These are phyloP conservation scores for Bos indicus DNA, from an alignment of 2,113 vertebrate genomes.

Conservation along the genomic window DNA sequence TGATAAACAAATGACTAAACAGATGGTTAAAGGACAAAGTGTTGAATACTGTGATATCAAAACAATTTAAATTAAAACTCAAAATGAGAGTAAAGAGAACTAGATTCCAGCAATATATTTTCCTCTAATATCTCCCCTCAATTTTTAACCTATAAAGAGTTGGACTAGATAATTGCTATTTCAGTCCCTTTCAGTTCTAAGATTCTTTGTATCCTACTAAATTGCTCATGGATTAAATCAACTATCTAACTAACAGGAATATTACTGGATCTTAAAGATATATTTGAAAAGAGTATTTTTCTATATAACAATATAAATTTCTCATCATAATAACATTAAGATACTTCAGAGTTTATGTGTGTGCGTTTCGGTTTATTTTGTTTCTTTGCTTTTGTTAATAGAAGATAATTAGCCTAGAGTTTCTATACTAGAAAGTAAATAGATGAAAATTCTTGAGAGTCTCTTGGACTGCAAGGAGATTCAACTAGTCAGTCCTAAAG, in stretches of 20 bases:
- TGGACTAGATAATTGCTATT: not conserved
- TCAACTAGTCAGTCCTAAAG: not conserved
- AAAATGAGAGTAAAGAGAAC: not conserved
- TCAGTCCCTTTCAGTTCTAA: not conserved
- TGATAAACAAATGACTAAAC: not conserved
- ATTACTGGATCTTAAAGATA: not conserved
- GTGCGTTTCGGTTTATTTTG: not conserved
- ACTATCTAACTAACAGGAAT: not conserved
- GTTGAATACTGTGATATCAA: not conserved
- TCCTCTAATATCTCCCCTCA: not conserved
- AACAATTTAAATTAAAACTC: not conserved
- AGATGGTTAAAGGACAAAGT: not conserved
- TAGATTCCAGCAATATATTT: not conserved
- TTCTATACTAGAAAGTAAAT: not conserved
- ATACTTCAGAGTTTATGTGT: constrained; percentile 49
- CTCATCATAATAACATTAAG: constrained; percentile 64
- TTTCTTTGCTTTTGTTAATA: not conserved
- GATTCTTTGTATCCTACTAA: not conserved
- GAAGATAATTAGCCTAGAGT: constrained; percentile 40
- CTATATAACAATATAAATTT: constrained; percentile 43
- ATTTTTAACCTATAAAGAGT: not conserved
- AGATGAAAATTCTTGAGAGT: not conserved
- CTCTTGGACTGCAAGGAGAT: not conserved
- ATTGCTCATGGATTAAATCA: not conserved
- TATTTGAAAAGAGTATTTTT: constrained; percentile 29